Evolutionary conservation across 2,797 vertebrate genomes (phyloP), one percentile per base, ranked within the genome.

Genomic region (Micropoecilia bifurca): DNA sequence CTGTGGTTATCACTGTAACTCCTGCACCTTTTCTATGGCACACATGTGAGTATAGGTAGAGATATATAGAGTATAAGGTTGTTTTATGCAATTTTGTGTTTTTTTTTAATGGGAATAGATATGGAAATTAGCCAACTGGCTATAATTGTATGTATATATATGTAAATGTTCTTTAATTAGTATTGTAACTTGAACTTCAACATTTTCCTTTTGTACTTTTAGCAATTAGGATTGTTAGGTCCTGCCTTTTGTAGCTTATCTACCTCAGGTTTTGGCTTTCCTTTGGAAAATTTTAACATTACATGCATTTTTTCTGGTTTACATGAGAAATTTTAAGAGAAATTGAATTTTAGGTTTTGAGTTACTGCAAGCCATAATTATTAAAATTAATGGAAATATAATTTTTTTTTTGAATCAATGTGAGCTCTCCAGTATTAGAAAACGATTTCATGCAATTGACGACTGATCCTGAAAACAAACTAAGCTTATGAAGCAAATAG

Each of bases 401-500:
- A 39, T 41, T 41, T 1, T 8, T 41, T 41, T 41, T 41, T 55
- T 28, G 8, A 46, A 57, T 63, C 39, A 48, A 83, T 13, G 6
- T 36, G 13, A 33, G 57, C 3, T 36, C 10, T 41, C 47, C 14
- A 36, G 7, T 2, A 30, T 46, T 81, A 14, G 57, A 55, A 76
- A 30, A 46, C 3, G 20, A 0, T 36, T 36, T 36, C 7, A 63
- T 20, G 16, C 16, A 36, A 20, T 8, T 33, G 30, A 73, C 13
- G 14, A 55, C 36, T 71, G 5, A 80, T 16, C 55, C 47, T 41
- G 80, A 76, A 75, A 50, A 75, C 10, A 46, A 78, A 55, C 33
- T 22, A 30, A 83, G 77, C 46, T 76, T 81, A 50, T 74, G 63
- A 78, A 80, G 80, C 41, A 83, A 77, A 63, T 83, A 61, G 76